Base-by-base conservation (phyloP, 2,888 invertebrate species). In the Athrips mouffetella region DNA sequence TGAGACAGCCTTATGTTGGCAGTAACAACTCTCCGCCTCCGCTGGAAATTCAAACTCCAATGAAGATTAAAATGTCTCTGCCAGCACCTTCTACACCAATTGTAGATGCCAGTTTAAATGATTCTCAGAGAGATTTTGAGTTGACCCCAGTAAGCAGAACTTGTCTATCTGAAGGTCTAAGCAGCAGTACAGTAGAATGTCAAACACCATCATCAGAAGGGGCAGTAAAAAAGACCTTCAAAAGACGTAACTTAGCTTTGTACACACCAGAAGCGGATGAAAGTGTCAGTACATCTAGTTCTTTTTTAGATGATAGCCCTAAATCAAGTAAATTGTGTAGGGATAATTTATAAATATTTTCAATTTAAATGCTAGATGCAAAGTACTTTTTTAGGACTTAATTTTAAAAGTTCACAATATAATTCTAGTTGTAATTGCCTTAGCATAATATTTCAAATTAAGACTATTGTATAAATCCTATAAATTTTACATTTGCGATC, bases 221-320 rank as follows among this genome's bases (percentile, higher is more conserved):
- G 1, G 55, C 54, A 8, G n/a, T n/a, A n/a, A 86, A 80, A 56
- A 87, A 83, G 60, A 68, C 79, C 25, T 88, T 88, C 40, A 87
- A 87, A 63, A 74, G 88, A 50, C 73, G 87, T 16, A 88, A 88
- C 51, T 62, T 86, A 49, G 80, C 85, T n/a, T 69, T 86, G 30
- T 88, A 88, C 51, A 76, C 75, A 21, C 61, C 79, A 45, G 79
- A 80, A 25, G 62, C 51, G 47, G 76, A 78, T 52, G 76, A 75
- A 16, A 70, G 62, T 60, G 58, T 60, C 7, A 74, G 61, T 47
- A 67, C 45, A 15, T 35, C 48, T 16, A 44, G 45, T 35, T 51
- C 48, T 41, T 23, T 45, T 21, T 10, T 33, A 21, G 45, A 41
- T 10, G 50, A 50, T 18, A 50, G 50, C 37, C 46, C 53, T 6